Percentiles rank a stretch among this genome's conserved stretches.
Evolutionary conservation across 2,113 vertebrate genomes (phyloP).

Genomic region (Cephalopholis sonnerati): DNA sequence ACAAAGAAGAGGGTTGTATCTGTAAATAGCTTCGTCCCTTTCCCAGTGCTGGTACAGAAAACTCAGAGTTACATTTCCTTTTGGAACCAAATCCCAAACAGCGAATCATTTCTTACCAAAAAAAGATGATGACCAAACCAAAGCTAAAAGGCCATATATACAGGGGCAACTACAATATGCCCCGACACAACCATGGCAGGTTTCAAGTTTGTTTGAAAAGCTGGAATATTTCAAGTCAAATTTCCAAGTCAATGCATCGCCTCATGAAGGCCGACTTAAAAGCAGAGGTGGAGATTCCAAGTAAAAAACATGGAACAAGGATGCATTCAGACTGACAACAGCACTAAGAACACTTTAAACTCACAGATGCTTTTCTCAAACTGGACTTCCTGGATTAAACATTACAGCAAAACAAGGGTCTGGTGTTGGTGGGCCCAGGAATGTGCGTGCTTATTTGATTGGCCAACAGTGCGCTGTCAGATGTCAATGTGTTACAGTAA

Average conservation of each 20-base stretch:
- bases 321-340: not conserved
- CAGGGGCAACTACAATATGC: slow-evolving; percentile 1
- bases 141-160: not conserved
- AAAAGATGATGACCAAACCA: not conserved
- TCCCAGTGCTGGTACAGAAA: slow-evolving; percentile 20
- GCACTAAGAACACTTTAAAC: not conserved
- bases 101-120: not conserved
- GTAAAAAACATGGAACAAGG: not conserved
- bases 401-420: not conserved
- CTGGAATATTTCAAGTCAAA: not conserved
- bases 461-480: not conserved
- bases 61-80: slow-evolving; percentile 19
- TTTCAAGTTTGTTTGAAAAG: not conserved
- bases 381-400: not conserved
- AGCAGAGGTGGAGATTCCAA: not conserved
- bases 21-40: slow-evolving; percentile 7
- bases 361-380: not conserved
- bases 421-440: not conserved
- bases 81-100: slow-evolving; percentile 11
- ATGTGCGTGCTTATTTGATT: not conserved
- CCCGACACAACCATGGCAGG: not conserved
- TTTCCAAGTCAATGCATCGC: not conserved
- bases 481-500: too few relatives aligned
- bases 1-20: slow-evolving; percentile 30
- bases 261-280: not conserved